Conservation (phyloP, 2,113 vertebrate genomes). For the Leucopsar rothschildi region DNA sequence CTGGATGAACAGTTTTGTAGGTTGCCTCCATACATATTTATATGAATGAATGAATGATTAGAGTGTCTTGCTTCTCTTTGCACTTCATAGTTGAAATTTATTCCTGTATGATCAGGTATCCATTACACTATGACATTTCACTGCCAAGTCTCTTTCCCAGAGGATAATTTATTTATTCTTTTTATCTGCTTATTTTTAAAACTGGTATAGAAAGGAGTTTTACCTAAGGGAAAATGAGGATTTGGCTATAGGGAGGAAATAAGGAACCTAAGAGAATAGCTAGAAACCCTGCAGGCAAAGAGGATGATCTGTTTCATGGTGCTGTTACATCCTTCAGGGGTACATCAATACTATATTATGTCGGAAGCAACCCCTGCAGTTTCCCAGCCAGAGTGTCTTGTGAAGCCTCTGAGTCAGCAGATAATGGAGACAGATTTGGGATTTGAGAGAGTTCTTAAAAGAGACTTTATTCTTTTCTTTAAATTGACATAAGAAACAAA, state of each 20-base stretch:
- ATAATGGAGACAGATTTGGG: constrained; percentile 30
- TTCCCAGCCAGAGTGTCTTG: constrained; percentile 22
- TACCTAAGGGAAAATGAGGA: not conserved
- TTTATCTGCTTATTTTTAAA: constrained; percentile 45
- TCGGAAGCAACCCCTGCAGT: constrained; percentile 48
- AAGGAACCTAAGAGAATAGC: not conserved
- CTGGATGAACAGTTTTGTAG: not conserved
- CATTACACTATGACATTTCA: constrained; percentile 6
- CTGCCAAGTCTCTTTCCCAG: not conserved
- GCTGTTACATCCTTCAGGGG: constrained; percentile 3
- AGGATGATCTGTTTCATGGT: constrained; percentile 31
- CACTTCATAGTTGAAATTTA: constrained; percentile 30
- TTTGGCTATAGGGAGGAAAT: constrained; percentile 17
- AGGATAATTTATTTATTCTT: constrained; percentile 39
- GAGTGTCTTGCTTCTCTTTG: not conserved
- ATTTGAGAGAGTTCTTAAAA: constrained; percentile 1
- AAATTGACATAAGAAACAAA: not conserved
- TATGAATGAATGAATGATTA: constrained; percentile 18
- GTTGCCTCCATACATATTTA: constrained; percentile 36
- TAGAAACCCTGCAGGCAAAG: constrained; percentile 33
- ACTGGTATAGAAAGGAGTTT: not conserved
- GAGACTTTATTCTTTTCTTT: not conserved
- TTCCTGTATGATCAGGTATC: constrained; percentile 21
- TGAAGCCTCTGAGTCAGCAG: constrained; percentile 59
- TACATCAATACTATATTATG: constrained; percentile 17